Evolutionary conservation across 2,797 vertebrate species (phyloP).

Genomic region (Euphonia xanthogaster): DNA sequence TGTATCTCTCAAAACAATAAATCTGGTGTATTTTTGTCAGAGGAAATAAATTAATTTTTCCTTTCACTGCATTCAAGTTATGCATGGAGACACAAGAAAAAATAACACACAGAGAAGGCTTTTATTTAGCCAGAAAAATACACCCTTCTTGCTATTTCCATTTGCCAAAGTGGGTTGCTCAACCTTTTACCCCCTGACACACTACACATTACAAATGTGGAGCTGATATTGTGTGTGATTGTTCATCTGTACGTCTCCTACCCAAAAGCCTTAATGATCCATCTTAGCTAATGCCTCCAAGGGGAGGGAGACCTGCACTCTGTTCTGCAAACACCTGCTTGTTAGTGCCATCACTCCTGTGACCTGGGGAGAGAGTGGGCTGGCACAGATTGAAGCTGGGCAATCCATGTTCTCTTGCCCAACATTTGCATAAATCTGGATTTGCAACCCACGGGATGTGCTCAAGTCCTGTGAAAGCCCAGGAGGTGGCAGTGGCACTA

Average conservation of each 20-base stretch:
- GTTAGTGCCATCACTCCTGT: neutral
- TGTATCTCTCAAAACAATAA: slow-evolving; percentile 43
- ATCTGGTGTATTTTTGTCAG: slow-evolving; percentile 22
- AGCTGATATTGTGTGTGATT: neutral
- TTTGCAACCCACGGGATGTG: neutral
- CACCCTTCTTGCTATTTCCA: neutral
- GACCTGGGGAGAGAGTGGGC: neutral
- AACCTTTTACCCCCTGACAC: neutral
- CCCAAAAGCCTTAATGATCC: neutral
- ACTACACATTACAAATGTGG: neutral
- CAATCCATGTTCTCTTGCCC: neutral
- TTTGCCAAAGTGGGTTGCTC: neutral
- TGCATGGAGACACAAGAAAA: neutral
- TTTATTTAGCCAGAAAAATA: neutral
- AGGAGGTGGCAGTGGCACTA: slow-evolving; percentile 39
- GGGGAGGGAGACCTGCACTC: neutral
- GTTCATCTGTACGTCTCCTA: neutral
- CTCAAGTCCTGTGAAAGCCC: neutral
- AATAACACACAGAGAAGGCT: neutral
- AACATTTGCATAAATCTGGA: neutral
- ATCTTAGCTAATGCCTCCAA: neutral
- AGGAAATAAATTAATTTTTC: neutral
- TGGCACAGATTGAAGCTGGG: neutral
- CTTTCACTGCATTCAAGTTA: neutral
- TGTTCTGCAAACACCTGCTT: neutral